A percentile compares a stretch with the other conserved stretches of the same genome.
Conservation (phyloP, 2,797 vertebrate genomes). For the Myripristis jacobus region DNA sequence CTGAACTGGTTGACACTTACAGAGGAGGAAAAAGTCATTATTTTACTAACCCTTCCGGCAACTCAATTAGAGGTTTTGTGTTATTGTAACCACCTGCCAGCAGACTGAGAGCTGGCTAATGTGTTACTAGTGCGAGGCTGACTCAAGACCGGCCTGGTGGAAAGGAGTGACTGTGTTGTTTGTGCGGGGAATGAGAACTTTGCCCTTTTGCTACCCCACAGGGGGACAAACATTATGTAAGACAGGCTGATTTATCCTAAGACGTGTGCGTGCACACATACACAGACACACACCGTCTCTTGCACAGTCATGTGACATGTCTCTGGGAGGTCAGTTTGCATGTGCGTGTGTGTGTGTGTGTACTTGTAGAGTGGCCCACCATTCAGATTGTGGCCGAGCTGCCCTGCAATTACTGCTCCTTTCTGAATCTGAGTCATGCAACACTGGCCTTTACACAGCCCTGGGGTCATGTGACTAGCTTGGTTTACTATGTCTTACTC, state of each 20-base stretch:
- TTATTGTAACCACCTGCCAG: background rate
- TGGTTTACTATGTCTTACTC: background rate
- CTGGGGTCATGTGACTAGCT: background rate
- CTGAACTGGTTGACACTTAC: background rate
- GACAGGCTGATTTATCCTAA: slow-evolving; percentile 20
- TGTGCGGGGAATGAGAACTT: slow-evolving; percentile 58
- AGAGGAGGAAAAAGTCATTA: background rate
- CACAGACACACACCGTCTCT: background rate
- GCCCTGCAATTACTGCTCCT: slow-evolving; percentile 1
- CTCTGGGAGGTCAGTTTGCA: background rate
- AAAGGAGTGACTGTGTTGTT: slow-evolving; percentile 21
- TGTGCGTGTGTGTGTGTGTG: background rate
- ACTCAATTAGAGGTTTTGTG: background rate
- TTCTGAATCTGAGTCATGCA: background rate
- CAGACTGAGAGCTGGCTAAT: slow-evolving; percentile 32
- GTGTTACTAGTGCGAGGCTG: slow-evolving; percentile 31
- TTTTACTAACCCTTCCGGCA: background rate
- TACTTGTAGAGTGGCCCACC: background rate
- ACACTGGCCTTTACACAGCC: background rate
- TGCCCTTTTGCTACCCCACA: slow-evolving; percentile 47
- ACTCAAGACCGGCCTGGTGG: slow-evolving; percentile 16
- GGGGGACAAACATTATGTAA: slow-evolving; percentile 54
- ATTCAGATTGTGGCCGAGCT: background rate
- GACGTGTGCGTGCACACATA: slow-evolving; percentile 10
- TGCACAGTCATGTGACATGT: background rate